Evolutionary conservation across 2,888 invertebrate genomes (phyloP), one percentile per base, ranked within the genome.

Genomic region (Scaptomyza parva): DNA sequence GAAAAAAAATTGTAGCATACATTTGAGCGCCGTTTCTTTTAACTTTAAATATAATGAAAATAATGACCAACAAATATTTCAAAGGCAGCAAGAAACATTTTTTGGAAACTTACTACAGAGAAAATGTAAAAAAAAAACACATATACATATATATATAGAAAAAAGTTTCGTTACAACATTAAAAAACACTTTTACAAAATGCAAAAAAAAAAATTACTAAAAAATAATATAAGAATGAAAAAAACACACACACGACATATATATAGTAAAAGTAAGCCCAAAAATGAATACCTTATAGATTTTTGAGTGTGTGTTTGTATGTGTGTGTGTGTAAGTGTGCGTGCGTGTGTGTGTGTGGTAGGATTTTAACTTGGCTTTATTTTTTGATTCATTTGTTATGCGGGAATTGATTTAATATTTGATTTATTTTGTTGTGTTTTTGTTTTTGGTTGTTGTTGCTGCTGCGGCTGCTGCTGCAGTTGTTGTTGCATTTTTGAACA

Each of bases 1-100:
- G n/a, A n/a, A n/a, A 6, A 64, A 68, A 83, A 74, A 76, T 17
- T 53, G 81, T 82, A 82, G 82, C 82, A 86, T 84, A 82, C 85
- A 69, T 84, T 72, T 81, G 30, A 78, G 87, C 78, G 81, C 72
- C 12, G 26, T 24, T 20, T 26, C 11, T 12, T 28, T 24, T 2
- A 43, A 52, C n/a, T n/a, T n/a, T n/a, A n/a, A n/a, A n/a, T n/a
- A 51, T 33, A 8, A 28, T 28, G 28, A 28, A 1, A 52, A 35
- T 47, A 63, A 44, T 37, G 7, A 70, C 61, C 58, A 75, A 37
- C 17, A 41, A 11, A 18, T 12, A 66, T 55, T 48, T 41, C 59
- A 62, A 76, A 84, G 77, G 85, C 82, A 82, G 82, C 78, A 72
- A 78, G 62, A 40, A 64, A 48, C 58, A 40, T 24, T 7, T 18